A percentile compares a stretch with the other conserved stretches of the same genome.
Conservation (phyloP, 2,797 vertebrate species). For the Microhierax caerulescens region DNA sequence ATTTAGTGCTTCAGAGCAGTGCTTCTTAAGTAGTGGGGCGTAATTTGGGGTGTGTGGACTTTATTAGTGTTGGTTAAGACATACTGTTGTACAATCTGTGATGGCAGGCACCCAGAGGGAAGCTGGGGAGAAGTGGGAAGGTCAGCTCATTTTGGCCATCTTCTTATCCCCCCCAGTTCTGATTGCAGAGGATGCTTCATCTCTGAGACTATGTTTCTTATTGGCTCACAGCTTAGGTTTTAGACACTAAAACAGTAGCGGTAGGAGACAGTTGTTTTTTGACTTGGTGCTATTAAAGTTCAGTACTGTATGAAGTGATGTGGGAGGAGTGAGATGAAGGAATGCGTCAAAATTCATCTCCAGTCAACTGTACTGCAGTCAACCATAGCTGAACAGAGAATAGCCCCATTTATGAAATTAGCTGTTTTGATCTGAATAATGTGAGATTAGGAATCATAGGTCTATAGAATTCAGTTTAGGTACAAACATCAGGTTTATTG, state of each 20-base stretch:
- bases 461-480: not conserved
- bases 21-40: not conserved
- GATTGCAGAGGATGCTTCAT: not conserved
- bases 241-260: not conserved
- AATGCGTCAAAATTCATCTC: not conserved
- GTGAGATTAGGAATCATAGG: not conserved
- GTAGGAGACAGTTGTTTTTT: not conserved
- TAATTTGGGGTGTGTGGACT: not conserved
- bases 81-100: not conserved
- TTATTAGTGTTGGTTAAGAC: not conserved
- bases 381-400: not conserved
- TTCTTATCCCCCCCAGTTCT: not conserved
- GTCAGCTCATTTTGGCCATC: not conserved
- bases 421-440: not conserved
- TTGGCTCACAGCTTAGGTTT: not conserved
- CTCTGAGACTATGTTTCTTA: not conserved
- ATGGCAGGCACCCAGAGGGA: too few species aligned
- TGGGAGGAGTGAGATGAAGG: not conserved
- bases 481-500: not conserved
- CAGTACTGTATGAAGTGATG: not conserved
- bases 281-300: not conserved
- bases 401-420: not conserved
- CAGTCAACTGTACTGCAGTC: not conserved
- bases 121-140: not conserved
- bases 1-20: not conserved